These are phyloP conservation scores for Drosophila lowei DNA, from an alignment of 1,140 invertebrate genomes.

Conservation along the genomic window DNA sequence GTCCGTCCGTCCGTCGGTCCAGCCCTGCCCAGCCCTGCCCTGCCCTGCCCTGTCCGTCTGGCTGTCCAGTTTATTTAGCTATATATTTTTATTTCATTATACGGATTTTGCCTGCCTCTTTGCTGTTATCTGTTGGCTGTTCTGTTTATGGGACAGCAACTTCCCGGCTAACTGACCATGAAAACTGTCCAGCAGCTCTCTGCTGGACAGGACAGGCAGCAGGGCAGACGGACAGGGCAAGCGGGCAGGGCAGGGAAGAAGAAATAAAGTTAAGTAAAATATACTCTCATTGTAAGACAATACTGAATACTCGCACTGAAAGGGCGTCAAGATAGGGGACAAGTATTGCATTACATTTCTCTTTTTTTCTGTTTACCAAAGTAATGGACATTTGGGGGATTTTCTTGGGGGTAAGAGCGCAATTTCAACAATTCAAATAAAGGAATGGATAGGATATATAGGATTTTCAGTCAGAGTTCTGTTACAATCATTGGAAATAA, in stretches of 20 bases:
- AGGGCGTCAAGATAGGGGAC: slow-evolving; percentile 49
- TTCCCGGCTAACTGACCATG: slow-evolving; percentile 63
- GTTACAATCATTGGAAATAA: too few species aligned
- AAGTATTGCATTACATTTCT: slow-evolving; percentile 34
- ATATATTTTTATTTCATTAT: slow-evolving; percentile 80
- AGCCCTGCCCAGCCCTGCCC: too few species aligned
- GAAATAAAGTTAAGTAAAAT: slow-evolving; percentile 46
- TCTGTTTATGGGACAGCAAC: slow-evolving; percentile 63
- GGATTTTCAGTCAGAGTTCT: too few species aligned
- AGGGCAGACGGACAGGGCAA: neutral
- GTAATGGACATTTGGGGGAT: neutral
- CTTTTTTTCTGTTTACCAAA: too few species aligned
- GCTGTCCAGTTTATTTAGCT: slow-evolving; percentile 61
- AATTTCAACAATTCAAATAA: too few species aligned
- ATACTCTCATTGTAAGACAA: slow-evolving; percentile 38
- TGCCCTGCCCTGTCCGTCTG: neutral
- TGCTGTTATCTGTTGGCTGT: slow-evolving; percentile 73
- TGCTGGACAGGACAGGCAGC: too few species aligned
- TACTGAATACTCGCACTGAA: slow-evolving; percentile 16
- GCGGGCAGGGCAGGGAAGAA: neutral
- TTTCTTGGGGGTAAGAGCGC: too few species aligned
- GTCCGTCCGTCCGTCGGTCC: slow-evolving; percentile 48
- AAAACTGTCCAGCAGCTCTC: slow-evolving; percentile 53
- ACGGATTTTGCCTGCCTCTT: slow-evolving; percentile 74
- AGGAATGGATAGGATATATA: too few species aligned